These are phyloP conservation scores for Gryllus bimaculatus DNA, from an alignment of 1,140 invertebrate genomes.

Conservation along the genomic window DNA sequence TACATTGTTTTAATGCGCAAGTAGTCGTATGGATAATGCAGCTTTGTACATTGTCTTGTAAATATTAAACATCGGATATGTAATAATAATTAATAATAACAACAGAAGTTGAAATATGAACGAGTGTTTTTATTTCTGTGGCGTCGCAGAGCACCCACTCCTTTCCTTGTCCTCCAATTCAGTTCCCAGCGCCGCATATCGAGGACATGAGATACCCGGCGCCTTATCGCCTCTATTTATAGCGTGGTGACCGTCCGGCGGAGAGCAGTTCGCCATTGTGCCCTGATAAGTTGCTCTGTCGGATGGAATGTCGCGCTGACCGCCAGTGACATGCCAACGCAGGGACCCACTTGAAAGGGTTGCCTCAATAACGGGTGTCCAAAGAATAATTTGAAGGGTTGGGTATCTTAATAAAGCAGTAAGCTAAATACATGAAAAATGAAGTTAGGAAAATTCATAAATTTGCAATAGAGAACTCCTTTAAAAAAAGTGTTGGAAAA, in stretches of 20 bases:
- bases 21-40: constrained; percentile 16
- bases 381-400: too few species aligned
- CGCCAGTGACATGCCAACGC: too few species aligned
- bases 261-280: too few species aligned
- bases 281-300: too few species aligned
- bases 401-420: too few species aligned
- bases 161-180: neutral
- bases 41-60: constrained; percentile 23
- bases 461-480: too few species aligned
- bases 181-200: neutral
- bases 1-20: constrained; percentile 16
- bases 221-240: neutral
- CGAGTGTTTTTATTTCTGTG: neutral
- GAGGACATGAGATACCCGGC: neutral
- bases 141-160: neutral
- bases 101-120: neutral
- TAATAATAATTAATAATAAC: constrained; percentile 18
- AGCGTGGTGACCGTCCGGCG: neutral
- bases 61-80: constrained; percentile 20
- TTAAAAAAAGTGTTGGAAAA: too few species aligned
- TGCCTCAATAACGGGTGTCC: too few species aligned
- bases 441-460: too few species aligned
- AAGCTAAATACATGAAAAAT: too few species aligned
- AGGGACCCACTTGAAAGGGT: too few species aligned
- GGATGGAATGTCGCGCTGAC: too few species aligned